Evolutionary conservation across 2,888 invertebrate species (phyloP), one percentile per base, ranked within the genome.

Genomic region (Chromoteleia sp.): DNA sequence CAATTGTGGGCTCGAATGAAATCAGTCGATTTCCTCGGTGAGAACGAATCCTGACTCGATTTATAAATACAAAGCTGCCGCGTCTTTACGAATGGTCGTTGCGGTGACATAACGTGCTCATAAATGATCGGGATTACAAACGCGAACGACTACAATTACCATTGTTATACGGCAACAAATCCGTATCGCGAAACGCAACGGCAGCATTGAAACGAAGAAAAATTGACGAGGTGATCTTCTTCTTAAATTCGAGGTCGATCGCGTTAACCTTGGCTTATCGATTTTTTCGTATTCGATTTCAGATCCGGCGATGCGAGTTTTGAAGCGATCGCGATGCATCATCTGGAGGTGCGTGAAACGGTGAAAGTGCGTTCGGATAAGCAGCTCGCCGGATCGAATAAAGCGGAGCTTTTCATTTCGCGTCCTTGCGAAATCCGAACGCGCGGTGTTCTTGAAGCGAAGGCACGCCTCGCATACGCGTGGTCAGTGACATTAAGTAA

Each of bases 371-470:
- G 65, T 56, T 56, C 7, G 36, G 17, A 45, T 30, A 63, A 41
- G 12, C 41, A 8, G 17, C 50, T 29, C 50, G 5, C 29, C 52
- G 43, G 19, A 45, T 52, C 29, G 45, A 50, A 71, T 71, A 45
- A 74, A 63, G 15, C 33, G 25, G 25, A 25, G 67, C 68, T 61
- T 74, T 74, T 59, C 48, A 61, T 68, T 79, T 58, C 41, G 59
- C 81, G 83, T 82, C 84, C 84, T 83, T 84, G 76, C 81, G 81
- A 81, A 82, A 83, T 74, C 68, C 63, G 78, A 74, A 56, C 74
- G 71, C 75, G 10, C 67, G 77, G 61, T 70, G 76, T 63, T 67
- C 68, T 76, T 68, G 76, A 68, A 58, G 68, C 68, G n/a, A 61
- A 56, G 59, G 15, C 68, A 43, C 76, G 76, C 68, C 76, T 76